Evolutionary conservation across 2,797 vertebrate genomes (phyloP), one percentile per base, ranked within the genome.

Genomic region (Heliangelus exortis): DNA sequence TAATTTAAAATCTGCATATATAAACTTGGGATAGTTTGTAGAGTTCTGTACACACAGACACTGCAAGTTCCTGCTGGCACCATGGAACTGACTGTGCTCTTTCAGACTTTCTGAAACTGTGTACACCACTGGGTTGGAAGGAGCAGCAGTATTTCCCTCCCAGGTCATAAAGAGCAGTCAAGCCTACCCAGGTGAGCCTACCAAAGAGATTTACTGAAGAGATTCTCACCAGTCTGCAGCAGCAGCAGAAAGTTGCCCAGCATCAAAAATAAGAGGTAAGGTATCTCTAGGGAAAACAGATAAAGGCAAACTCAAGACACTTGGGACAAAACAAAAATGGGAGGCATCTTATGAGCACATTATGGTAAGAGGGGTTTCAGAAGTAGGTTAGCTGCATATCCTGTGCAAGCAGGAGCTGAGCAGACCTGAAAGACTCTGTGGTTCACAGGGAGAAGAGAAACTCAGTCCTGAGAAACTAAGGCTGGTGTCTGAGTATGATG

Each of bases 91-190:
- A 0, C 31, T 45, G 31, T 58, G 29, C 28, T 76, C 17, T 72
- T 48, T 14, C 22, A 58, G 84, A 26, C 17, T 76, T 91, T 54
- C 31, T 25, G 39, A 63, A 85, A 18, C 20, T 63, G 18, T 1
- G 0, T 21, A 16, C 3, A 26, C 19, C 50, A 28, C 5, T 0
- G 0, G 6, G 28, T 12, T 68, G 47, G 62, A 73, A 51, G 58
- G 28, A 71, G 20, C 17, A 48, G 39, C 28, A 81, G 23, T 28
- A 31, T 48, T 81, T 81, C 26, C 20, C 18, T 81, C 33, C 36
- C 54, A 43, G 31, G 8, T 63, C 58, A 54, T 61, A 59, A 88
- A 81, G 82, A 45, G 18, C 14, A 71, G 21, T 71, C 41, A 86
- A 36, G n/a, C 11, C 18, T 83, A 66, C 17, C 22, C n/a, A 45